A percentile compares a stretch with the other conserved stretches of the same genome.
phyloP scores from a whole-genome alignment of 2,113 vertebrate species.

The Verasper variegatus region DNA sequence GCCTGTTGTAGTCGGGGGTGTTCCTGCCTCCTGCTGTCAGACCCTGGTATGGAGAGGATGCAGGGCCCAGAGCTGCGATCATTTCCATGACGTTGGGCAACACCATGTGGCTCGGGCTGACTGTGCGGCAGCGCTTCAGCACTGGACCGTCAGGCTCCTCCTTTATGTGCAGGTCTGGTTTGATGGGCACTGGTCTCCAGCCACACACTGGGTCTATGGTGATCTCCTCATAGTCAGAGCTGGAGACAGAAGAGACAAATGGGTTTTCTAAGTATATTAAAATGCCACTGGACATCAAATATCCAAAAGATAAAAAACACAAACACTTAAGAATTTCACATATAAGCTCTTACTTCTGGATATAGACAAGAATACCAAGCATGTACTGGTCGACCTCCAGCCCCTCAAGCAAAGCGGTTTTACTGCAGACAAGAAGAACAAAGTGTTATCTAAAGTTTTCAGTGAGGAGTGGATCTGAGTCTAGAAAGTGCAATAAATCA shows the following conservation, averaged over 20 bases:
- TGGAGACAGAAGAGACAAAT: slow-evolving; percentile 33
- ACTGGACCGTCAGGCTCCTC: slow-evolving; percentile 92
- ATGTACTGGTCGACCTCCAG: slow-evolving; percentile 98
- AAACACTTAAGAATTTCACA: neutral
- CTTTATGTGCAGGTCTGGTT: slow-evolving; percentile 91
- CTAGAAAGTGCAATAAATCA: neutral
- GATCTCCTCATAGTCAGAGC: slow-evolving; percentile 95
- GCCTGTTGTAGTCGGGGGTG: slow-evolving; percentile 84
- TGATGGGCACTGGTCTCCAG: slow-evolving; percentile 94
- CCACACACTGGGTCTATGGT: slow-evolving; percentile 96
- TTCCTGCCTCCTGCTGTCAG: slow-evolving; percentile 78
- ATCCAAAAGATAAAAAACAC: neutral
- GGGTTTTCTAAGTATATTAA: neutral
- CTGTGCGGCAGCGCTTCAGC: slow-evolving; percentile 92
- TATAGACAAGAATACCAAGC: slow-evolving; percentile 95
- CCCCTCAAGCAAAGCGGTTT: slow-evolving; percentile 93
- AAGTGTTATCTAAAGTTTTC: neutral
- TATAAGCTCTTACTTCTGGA: slow-evolving; percentile 89
- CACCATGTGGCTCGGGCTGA: slow-evolving; percentile 94
- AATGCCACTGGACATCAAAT: neutral
- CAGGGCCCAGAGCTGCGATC: slow-evolving; percentile 91
- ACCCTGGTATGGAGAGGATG: slow-evolving; percentile 83
- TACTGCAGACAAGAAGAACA: slow-evolving; percentile 79
- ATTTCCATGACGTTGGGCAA: slow-evolving; percentile 97
- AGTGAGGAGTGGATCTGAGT: neutral